A percentile compares a stretch with the other conserved stretches of the same genome.
Evolutionary conservation across 2,113 vertebrate species (phyloP).

Genomic region (Cavia aperea): DNA sequence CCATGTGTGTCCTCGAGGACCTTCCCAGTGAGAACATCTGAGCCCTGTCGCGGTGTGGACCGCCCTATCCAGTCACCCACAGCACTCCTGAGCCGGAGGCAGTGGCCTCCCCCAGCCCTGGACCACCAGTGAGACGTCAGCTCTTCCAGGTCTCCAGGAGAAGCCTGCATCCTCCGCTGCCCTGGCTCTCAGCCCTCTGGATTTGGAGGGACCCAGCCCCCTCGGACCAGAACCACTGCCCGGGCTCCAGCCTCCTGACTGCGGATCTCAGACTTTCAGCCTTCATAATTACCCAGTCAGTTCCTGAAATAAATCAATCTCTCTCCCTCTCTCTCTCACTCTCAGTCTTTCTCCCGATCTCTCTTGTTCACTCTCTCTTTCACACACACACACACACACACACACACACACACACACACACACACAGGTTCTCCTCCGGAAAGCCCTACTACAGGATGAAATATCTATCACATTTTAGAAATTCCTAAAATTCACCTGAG

Average conservation of each 20-base stretch:
- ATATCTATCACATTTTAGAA: not conserved
- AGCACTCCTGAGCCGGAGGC: not conserved
- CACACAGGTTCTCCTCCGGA: not conserved
- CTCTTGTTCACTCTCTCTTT: no score
- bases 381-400: not conserved
- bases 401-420: not conserved
- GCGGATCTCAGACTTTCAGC: not conserved
- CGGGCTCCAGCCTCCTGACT: not conserved
- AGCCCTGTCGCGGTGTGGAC: not conserved
- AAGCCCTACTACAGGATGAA: not conserved
- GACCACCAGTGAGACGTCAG: not conserved
- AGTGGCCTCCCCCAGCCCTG: not conserved
- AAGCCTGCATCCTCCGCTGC: not conserved
- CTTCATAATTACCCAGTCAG: not conserved
- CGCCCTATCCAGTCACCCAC: not conserved
- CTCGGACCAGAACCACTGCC: not conserved
- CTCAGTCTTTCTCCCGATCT: no score
- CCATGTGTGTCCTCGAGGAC: not conserved
- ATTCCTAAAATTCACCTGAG: slow-evolving; percentile 3
- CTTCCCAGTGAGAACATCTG: not conserved
- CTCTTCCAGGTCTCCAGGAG: not conserved
- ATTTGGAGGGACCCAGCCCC: no score
- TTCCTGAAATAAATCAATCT: not conserved
- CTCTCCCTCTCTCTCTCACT: not conserved
- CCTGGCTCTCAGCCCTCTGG: not conserved